These are phyloP conservation scores for Dynastes grantii DNA, from an alignment of 2,888 invertebrate species.

Conservation along the genomic window DNA sequence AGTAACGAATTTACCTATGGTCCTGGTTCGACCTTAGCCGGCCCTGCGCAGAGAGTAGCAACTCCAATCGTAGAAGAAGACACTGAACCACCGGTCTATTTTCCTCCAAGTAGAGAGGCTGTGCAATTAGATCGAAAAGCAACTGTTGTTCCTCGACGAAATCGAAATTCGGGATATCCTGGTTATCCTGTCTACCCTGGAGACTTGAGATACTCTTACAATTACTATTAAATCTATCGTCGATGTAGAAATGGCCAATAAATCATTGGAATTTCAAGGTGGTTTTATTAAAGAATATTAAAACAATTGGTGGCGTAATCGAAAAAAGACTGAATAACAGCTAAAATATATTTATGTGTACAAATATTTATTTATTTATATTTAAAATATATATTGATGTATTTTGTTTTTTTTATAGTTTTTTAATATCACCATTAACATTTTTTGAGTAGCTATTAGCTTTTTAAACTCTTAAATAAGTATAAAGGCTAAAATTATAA, in stretches of 20 bases:
- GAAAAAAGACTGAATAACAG: constrained; percentile 24
- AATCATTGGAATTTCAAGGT: constrained; percentile 37
- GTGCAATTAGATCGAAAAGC: constrained; percentile 33
- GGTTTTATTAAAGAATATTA: constrained; percentile 16
- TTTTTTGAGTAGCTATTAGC: no score
- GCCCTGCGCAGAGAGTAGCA: constrained; percentile 21
- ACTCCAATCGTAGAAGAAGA: constrained; percentile 36
- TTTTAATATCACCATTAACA: constrained; percentile 1
- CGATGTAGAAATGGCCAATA: constrained; percentile 15
- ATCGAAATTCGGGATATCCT: not conserved
- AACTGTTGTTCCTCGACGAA: not conserved
- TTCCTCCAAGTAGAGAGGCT: constrained; percentile 19
- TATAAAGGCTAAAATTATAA: not conserved
- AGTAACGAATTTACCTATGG: constrained; percentile 10
- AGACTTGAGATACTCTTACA: constrained; percentile 16
- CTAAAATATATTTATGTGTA: constrained; percentile 13
- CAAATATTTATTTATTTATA: constrained; percentile 31
- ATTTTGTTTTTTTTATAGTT: not conserved
- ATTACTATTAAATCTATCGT: constrained; percentile 9
- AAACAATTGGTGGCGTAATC: not conserved
- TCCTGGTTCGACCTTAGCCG: constrained; percentile 3
- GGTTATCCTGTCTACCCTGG: not conserved
- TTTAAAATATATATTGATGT: constrained; percentile 15
- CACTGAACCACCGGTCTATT: constrained; percentile 29
- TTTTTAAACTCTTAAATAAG: no score